Conservation (phyloP, 2,113 vertebrate species). For the Nanorana parkeri region DNA sequence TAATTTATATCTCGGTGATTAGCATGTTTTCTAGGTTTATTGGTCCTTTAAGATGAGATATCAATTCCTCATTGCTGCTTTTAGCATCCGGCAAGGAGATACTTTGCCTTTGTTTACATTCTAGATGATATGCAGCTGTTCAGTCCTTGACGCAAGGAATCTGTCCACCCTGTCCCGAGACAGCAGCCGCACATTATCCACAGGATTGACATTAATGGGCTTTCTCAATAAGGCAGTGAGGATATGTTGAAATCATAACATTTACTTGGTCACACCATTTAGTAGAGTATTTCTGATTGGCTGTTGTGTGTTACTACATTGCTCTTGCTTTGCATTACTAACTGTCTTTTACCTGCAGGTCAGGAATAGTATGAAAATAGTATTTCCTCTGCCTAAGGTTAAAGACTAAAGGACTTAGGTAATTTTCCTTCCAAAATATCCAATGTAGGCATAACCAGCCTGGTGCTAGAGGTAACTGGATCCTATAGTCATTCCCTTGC, state of each 20-base stretch:
- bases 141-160: constrained; percentile 2
- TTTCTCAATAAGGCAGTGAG: background rate
- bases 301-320: background rate
- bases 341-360: background rate
- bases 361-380: background rate
- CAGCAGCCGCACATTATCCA: background rate
- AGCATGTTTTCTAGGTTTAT: no score
- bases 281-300: no score
- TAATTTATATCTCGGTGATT: no score
- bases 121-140: constrained; percentile 41
- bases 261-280: no score
- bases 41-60: background rate
- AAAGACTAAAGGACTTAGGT: background rate
- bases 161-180: background rate
- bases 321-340: background rate
- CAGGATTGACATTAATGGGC: background rate
- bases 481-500: constrained; percentile 28
- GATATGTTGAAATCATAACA: background rate
- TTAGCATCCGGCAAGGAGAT: constrained; percentile 18
- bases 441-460: background rate
- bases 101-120: constrained; percentile 15
- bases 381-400: background rate
- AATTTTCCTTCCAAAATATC: background rate
- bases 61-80: background rate
- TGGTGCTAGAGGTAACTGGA: constrained; percentile 42